Conservation (phyloP, 1,140 invertebrate genomes). For the Ceratina japonica region DNA sequence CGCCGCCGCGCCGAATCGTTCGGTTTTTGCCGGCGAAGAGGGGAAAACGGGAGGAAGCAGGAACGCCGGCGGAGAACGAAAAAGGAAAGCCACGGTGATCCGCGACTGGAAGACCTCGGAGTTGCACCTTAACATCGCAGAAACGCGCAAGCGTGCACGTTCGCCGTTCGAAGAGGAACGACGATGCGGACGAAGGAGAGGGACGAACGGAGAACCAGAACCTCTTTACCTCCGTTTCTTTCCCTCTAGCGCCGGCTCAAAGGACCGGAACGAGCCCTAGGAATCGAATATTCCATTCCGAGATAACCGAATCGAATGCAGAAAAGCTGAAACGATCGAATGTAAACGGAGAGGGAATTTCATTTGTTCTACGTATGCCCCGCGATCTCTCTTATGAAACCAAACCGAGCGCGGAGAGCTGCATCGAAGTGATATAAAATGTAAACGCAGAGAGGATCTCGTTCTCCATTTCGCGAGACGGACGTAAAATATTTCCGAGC, state of each 20-base stretch:
- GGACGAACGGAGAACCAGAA: background rate
- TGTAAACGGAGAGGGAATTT: no score
- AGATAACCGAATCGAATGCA: background rate
- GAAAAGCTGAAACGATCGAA: background rate
- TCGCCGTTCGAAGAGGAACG: constrained; percentile 3
- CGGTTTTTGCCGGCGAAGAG: constrained; percentile 10
- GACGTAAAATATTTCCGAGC: background rate
- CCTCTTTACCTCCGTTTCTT: background rate
- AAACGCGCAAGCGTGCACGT: constrained; percentile 38
- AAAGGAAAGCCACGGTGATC: constrained; percentile 63
- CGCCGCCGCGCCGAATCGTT: background rate
- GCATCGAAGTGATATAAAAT: no score
- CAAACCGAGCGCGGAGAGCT: no score
- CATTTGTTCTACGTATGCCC: no score
- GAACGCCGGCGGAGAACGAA: constrained; percentile 46
- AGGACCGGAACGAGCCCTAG: constrained; percentile 9
- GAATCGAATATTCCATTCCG: background rate
- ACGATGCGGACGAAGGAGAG: constrained; percentile 7
- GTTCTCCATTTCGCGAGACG: background rate
- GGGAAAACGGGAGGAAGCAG: constrained; percentile 33
- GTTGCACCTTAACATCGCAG: constrained; percentile 55
- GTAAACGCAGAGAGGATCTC: background rate
- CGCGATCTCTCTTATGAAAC: no score
- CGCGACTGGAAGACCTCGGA: constrained; percentile 64
- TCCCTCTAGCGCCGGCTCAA: background rate